Evolutionary conservation across 2,113 vertebrate genomes (phyloP), one percentile per base, ranked within the genome.

Genomic region (Nerophis ophidion): DNA sequence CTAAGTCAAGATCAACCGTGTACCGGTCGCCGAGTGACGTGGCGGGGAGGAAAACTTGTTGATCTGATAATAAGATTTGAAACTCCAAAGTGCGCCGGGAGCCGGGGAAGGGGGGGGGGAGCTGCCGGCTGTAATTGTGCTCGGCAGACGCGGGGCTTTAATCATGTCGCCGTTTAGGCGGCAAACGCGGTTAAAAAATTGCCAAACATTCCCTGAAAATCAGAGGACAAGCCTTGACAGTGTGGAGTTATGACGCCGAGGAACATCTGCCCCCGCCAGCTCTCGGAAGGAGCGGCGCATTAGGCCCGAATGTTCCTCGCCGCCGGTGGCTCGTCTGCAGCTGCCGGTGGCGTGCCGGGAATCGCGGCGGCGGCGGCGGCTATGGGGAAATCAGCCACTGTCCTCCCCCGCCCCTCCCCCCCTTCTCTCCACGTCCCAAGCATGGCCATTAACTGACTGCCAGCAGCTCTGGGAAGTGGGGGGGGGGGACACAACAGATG

Each of bases 401-500:
- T 85, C 83, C 84, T 79, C 10, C 52, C 35, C 52, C 7, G 5
- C 6, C 11, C 26, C 5, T 26, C 26, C 50, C 26, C 26, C 26
- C 50, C 26, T n/a, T 84, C 84, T 87, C 84, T 86, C 87, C 64
- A 83, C 76, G 85, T 88, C 85, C 84, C 88, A 86, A 86, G 79
- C 86, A 86, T 84, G 85, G 84, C 84, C 83, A 89, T 89, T 88
- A 89, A 87, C 85, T 86, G 81, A 87, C 84, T 87, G 86, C 86
- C 88, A 88, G 86, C 85, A 89, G 88, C 86, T 88, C 85, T 86
- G 86, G 85, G 85, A 86, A 83, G 26, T 26, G 26, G 83, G 86
- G 79, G 85, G 85, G n/a, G n/a, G n/a, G n/a, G n/a, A n/a, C n/a
- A 87, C 86, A 89, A 87, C 86, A 89, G 88, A 87, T 89, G 86